Conservation (phyloP, 1,140 invertebrate genomes). For the Danaus plexippus region DNA sequence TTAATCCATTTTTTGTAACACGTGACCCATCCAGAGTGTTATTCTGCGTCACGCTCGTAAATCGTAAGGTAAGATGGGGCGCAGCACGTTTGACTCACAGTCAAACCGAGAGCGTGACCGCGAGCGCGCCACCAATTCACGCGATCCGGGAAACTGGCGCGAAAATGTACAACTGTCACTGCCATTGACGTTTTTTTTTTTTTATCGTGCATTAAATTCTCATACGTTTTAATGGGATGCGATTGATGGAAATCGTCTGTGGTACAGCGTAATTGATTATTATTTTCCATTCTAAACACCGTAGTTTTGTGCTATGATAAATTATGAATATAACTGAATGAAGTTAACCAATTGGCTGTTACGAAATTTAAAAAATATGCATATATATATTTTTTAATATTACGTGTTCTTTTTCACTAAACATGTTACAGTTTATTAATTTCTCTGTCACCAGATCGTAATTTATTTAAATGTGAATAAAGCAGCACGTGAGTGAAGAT, state of each 20-base stretch:
- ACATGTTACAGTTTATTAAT: slow-evolving; percentile 17
- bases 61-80: slow-evolving; percentile 58
- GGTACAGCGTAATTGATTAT: background rate
- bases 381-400: slow-evolving; percentile 5
- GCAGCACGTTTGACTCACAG: slow-evolving; percentile 38
- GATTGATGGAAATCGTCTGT: slow-evolving; percentile 26
- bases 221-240: slow-evolving; percentile 35
- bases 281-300: no score
- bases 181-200: slow-evolving; percentile 40
- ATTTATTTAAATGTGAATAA: slow-evolving; percentile 16
- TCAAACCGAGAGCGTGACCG: slow-evolving; percentile 49
- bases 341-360: slow-evolving; percentile 25
- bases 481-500: slow-evolving; percentile 7
- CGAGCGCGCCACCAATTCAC: slow-evolving; percentile 45
- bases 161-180: slow-evolving; percentile 61
- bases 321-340: slow-evolving; percentile 11
- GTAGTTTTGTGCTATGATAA: no score
- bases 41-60: slow-evolving; percentile 59
- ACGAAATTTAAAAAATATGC: background rate
- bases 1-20: slow-evolving; percentile 11
- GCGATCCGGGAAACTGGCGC: slow-evolving; percentile 60
- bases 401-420: slow-evolving; percentile 2
- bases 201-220: slow-evolving; percentile 19
- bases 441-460: slow-evolving; percentile 20
- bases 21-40: slow-evolving; percentile 33